Conservation (phyloP, 92 coral and sea anemone genomes). For the Epizoanthus stellaris region DNA sequence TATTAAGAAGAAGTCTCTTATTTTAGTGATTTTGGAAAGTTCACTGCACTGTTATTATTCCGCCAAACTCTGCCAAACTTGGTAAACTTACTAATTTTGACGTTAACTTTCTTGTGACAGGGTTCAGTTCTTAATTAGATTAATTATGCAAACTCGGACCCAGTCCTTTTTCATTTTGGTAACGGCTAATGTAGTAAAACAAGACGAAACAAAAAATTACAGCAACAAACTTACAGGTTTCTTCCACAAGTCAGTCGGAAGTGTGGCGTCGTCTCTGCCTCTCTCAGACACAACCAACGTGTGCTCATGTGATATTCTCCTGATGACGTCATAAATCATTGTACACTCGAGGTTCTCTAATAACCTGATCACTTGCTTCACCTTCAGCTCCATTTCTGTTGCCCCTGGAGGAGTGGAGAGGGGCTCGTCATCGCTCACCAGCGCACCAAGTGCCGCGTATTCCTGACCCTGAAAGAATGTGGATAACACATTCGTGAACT, state of each 20-base stretch:
- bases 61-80: too few relatives aligned
- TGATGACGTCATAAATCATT: conserved; percentile 93
- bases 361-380: conserved; percentile 93
- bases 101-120: too few relatives aligned
- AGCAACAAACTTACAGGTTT: conserved; percentile 74
- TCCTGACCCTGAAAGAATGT: conserved; percentile 77
- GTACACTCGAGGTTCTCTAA: conserved; percentile 96
- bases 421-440: conserved; percentile 95
- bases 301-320: conserved; percentile 96
- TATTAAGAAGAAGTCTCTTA: too few relatives aligned
- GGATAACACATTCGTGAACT: background rate
- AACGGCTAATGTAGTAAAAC: background rate
- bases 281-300: conserved; percentile 95
- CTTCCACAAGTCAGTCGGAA: conserved; percentile 98
- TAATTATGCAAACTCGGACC: background rate
- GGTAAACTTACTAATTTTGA: too few relatives aligned
- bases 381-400: conserved; percentile 98
- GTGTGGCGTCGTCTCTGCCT: conserved; percentile 96
- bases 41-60: too few relatives aligned
- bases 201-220: background rate
- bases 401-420: conserved; percentile 95
- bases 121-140: background rate
- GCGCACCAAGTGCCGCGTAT: conserved; percentile 89
- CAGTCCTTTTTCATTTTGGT: too few relatives aligned
- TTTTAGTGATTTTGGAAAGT: too few relatives aligned